A percentile compares a stretch with the other conserved stretches of the same genome.
Conservation (phyloP, 2,888 invertebrate species). For the Sycophila texana region DNA sequence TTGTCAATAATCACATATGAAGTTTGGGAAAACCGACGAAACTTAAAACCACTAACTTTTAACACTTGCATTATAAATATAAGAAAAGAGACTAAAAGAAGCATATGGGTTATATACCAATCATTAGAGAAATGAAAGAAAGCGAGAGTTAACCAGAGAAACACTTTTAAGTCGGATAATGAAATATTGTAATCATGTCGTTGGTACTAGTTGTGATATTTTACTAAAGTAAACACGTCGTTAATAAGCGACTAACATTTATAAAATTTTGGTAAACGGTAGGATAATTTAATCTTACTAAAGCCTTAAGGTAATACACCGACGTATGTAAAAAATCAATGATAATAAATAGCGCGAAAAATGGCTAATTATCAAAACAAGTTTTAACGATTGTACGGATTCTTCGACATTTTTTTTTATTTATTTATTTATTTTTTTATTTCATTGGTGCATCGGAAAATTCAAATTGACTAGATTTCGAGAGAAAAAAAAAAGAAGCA, state of each 20-base stretch:
- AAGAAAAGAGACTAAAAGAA: constrained; percentile 20
- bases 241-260: constrained; percentile 62
- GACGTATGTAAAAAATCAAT: constrained; percentile 23
- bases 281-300: constrained; percentile 43
- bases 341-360: constrained; percentile 5
- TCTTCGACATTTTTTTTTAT: background rate
- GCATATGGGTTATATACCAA: constrained; percentile 3
- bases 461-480: background rate
- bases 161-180: constrained; percentile 57
- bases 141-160: constrained; percentile 38
- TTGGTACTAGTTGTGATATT: constrained; percentile 75
- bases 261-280: constrained; percentile 60
- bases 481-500: constrained; percentile 10
- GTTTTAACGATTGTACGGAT: background rate
- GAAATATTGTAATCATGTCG: constrained; percentile 69
- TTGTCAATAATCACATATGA: background rate
- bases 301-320: constrained; percentile 58
- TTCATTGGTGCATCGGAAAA: background rate
- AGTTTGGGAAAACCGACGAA: constrained; percentile 34
- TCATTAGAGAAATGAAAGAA: constrained; percentile 55
- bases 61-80: constrained; percentile 55
- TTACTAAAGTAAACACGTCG: constrained; percentile 68
- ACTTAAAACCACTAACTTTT: constrained; percentile 59
- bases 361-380: background rate
- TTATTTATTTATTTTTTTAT: background rate